Conservation (phyloP, 2,888 invertebrate genomes). For the Andrena praecox region DNA sequence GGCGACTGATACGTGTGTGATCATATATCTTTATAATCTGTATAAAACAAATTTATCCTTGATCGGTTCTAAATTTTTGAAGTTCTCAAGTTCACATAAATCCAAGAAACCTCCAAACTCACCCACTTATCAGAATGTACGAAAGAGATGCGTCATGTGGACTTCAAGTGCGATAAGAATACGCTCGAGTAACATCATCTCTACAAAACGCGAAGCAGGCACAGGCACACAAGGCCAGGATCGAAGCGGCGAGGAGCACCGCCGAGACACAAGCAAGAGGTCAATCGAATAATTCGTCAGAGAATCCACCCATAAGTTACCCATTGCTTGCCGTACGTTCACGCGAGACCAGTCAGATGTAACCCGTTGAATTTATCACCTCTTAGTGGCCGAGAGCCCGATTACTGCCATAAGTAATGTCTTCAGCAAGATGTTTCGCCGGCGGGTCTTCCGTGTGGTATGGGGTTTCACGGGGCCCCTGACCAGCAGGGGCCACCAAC, state of each 20-base stretch:
- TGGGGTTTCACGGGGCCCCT: constrained; percentile 48
- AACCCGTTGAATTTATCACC: constrained; percentile 78
- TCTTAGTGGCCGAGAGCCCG: constrained; percentile 72
- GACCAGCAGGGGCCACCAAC: constrained; percentile 54
- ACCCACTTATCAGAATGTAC: no score
- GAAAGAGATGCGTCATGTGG: neutral
- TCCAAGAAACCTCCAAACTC: no score
- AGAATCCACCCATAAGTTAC: constrained; percentile 74
- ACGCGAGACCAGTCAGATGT: constrained; percentile 72
- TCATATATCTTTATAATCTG: no score
- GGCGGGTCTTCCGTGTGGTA: constrained; percentile 67
- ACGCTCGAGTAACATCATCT: neutral
- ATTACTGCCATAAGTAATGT: constrained; percentile 78
- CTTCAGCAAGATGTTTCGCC: constrained; percentile 76
- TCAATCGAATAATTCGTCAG: constrained; percentile 68
- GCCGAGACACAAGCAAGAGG: constrained; percentile 64
- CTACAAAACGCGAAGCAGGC: neutral
- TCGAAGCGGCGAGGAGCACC: constrained; percentile 31
- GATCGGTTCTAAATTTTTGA: no score
- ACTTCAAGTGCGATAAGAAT: neutral
- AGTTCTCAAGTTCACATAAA: no score
- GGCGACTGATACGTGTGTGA: no score
- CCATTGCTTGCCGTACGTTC: constrained; percentile 67
- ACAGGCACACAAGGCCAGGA: neutral
- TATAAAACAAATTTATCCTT: no score